Evolutionary conservation across 2,888 invertebrate species (phyloP).

Genomic region (Xanthorhoe spadicearia): DNA sequence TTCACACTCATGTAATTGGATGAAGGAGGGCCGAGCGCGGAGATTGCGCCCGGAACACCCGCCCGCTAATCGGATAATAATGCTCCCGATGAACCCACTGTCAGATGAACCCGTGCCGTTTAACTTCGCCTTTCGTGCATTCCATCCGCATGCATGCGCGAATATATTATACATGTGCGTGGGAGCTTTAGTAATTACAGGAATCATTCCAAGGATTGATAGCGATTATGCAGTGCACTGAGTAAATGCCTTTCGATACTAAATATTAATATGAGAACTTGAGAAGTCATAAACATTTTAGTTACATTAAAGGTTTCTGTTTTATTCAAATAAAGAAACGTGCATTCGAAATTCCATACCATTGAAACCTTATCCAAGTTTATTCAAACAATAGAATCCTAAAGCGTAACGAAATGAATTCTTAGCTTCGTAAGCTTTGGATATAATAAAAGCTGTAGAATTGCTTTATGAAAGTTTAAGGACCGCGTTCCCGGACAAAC

Average conservation of each 20-base stretch:
- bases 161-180: constrained; percentile 14
- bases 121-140: constrained; percentile 42
- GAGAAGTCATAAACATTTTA: constrained; percentile 7
- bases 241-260: not conserved
- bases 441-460: constrained; percentile 34
- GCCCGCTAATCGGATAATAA: constrained; percentile 79
- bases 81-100: constrained; percentile 60
- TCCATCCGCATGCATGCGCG: constrained; percentile 15
- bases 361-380: constrained; percentile 31
- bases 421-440: constrained; percentile 27
- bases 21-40: constrained; percentile 72
- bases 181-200: constrained; percentile 12
- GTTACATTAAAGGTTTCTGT: constrained; percentile 2
- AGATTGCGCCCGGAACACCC: constrained; percentile 72
- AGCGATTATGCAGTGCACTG: not conserved
- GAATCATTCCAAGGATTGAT: constrained; percentile 11
- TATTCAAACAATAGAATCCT: constrained; percentile 35
- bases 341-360: constrained; percentile 22
- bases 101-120: constrained; percentile 51
- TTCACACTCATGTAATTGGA: constrained; percentile 82
- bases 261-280: constrained; percentile 13
- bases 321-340: constrained; percentile 21
- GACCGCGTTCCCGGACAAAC: constrained; percentile 25
- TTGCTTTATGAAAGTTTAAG: constrained; percentile 36
- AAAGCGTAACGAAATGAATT: constrained; percentile 36